A percentile compares a stretch with the other conserved stretches of the same genome.
Evolutionary conservation across 2,888 invertebrate species (phyloP).

Genomic region (Drosophila fulvimacula): DNA sequence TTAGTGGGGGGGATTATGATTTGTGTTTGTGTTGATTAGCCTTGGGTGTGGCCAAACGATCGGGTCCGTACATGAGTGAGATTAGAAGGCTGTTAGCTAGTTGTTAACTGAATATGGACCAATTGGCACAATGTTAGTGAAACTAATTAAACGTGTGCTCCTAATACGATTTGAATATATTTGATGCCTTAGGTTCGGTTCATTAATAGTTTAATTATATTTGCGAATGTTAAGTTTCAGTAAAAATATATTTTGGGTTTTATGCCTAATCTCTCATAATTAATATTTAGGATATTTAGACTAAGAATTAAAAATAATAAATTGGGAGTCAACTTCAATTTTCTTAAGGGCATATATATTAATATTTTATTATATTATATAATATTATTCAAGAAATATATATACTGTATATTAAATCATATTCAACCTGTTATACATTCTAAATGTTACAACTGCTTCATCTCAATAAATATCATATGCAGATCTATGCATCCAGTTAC

Average conservation of each 20-base stretch:
- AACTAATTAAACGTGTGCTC: slow-evolving; percentile 21
- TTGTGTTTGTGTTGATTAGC: slow-evolving; percentile 74
- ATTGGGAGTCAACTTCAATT: too few species aligned
- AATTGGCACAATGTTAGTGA: slow-evolving; percentile 28
- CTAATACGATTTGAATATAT: slow-evolving; percentile 2
- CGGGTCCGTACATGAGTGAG: slow-evolving; percentile 60
- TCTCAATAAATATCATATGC: neutral
- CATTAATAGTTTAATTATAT: neutral
- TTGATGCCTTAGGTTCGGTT: neutral
- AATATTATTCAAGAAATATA: too few species aligned
- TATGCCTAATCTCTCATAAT: neutral
- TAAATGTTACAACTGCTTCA: too few species aligned
- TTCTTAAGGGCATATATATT: too few species aligned
- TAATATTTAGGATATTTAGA: too few species aligned
- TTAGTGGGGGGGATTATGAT: slow-evolving; percentile 58
- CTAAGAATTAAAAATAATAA: too few species aligned
- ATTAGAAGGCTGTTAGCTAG: slow-evolving; percentile 48
- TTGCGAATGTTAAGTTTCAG: too few species aligned
- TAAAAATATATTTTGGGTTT: too few species aligned
- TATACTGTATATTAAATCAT: too few species aligned
- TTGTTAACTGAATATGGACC: slow-evolving; percentile 12
- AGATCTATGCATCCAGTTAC: neutral
- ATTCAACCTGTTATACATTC: too few species aligned
- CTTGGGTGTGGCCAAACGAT: slow-evolving; percentile 70
- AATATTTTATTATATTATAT: too few species aligned